phyloP scores from a whole-genome alignment of 2,113 vertebrate genomes.

The Perca fluviatilis region DNA sequence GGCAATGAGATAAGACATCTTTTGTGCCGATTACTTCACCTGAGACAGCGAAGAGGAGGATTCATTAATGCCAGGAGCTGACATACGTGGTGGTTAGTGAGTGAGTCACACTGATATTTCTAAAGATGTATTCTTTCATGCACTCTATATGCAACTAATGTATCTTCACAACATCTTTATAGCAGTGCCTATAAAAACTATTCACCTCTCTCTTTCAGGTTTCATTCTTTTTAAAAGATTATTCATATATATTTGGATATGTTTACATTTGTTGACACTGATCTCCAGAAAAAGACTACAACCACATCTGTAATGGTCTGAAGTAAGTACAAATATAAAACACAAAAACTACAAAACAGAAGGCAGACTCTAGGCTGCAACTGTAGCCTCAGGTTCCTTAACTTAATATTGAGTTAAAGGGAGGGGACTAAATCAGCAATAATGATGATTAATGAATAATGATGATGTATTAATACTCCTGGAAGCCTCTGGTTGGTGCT shows the following conservation, averaged over 20 bases:
- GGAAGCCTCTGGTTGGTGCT: background rate
- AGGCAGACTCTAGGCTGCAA: background rate
- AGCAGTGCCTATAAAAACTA: background rate
- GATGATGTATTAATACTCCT: background rate
- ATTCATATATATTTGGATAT: background rate
- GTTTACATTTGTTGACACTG: background rate
- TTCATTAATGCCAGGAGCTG: background rate
- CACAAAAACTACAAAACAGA: background rate
- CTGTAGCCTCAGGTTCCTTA: background rate
- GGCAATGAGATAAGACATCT: constrained; percentile 3
- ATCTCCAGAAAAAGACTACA: constrained; percentile 21
- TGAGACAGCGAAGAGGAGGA: constrained; percentile 1
- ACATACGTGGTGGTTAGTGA: background rate
- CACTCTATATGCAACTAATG: background rate
- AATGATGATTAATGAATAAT: background rate
- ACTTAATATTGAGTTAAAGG: background rate
- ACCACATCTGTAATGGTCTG: background rate
- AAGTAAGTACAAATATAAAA: background rate
- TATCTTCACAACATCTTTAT: background rate
- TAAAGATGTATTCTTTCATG: background rate
- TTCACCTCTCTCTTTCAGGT: background rate
- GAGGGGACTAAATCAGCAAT: background rate
- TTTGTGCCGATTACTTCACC: constrained; percentile 1
- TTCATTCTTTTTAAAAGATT: background rate
- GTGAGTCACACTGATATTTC: background rate